phyloP scores from a whole-genome alignment of 2,888 invertebrate species.

The Notocelia uddmanniana region DNA sequence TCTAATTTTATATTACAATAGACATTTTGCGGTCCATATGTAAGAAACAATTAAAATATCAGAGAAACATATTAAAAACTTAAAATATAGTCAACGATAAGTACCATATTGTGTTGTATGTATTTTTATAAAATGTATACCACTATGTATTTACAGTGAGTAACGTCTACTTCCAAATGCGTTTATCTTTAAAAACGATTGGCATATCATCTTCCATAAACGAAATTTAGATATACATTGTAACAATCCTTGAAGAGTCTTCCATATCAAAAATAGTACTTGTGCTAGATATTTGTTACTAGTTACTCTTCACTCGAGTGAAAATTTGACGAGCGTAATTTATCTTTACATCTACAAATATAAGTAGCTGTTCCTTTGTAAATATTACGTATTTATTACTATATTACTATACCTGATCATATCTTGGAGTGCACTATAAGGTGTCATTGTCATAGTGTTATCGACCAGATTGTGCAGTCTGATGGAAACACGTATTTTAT shows the following conservation, averaged over 20 bases:
- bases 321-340: slow-evolving; percentile 62
- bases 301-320: slow-evolving; percentile 66
- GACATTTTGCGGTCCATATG: slow-evolving; percentile 71
- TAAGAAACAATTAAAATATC: slow-evolving; percentile 77
- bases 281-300: slow-evolving; percentile 72
- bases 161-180: slow-evolving; percentile 79
- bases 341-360: slow-evolving; percentile 44
- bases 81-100: slow-evolving; percentile 67
- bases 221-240: slow-evolving; percentile 74
- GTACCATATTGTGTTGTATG: slow-evolving; percentile 79
- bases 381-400: slow-evolving; percentile 45
- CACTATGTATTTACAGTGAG: slow-evolving; percentile 78
- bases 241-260: slow-evolving; percentile 78
- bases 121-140: slow-evolving; percentile 85
- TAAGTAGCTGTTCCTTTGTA: slow-evolving; percentile 44
- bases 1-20: slow-evolving; percentile 47
- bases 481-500: slow-evolving; percentile 14
- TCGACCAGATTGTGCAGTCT: slow-evolving; percentile 15
- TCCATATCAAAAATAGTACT: slow-evolving; percentile 84
- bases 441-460: slow-evolving; percentile 33
- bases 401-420: slow-evolving; percentile 44
- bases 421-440: slow-evolving; percentile 41
- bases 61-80: slow-evolving; percentile 77
- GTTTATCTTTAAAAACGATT: slow-evolving; percentile 76
- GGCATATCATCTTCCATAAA: slow-evolving; percentile 86